Percentiles rank a stretch among this genome's conserved stretches.
phyloP scores from a whole-genome alignment of 2,888 invertebrate genomes.

The Linhomoeus sp. region DNA sequence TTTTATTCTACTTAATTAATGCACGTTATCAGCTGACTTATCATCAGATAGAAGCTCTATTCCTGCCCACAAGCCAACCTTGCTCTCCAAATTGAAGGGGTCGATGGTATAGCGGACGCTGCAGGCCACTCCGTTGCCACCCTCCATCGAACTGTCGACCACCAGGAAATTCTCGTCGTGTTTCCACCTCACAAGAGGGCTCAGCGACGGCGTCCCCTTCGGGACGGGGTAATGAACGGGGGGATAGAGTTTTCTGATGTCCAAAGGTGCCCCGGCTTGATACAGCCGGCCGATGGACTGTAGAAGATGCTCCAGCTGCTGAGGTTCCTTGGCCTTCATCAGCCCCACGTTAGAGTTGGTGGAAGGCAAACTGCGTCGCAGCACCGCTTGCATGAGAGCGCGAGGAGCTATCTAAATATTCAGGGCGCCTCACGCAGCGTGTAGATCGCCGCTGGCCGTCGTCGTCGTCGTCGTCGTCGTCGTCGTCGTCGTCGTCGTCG shows the following conservation, averaged over 20 bases:
- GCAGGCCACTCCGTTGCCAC: slow-evolving; percentile 40
- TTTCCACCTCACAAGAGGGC: neutral
- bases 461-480: too few species aligned
- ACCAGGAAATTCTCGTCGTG: neutral
- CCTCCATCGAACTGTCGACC: too few species aligned
- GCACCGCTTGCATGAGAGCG: slow-evolving; percentile 69
- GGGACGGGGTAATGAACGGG: slow-evolving; percentile 58
- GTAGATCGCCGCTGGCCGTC: too few species aligned
- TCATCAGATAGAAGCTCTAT: too few species aligned
- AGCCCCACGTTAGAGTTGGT: slow-evolving; percentile 56
- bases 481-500: too few species aligned
- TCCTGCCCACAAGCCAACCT: too few species aligned
- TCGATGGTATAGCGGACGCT: slow-evolving; percentile 1
- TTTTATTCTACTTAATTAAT: too few species aligned
- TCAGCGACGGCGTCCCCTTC: slow-evolving; percentile 24
- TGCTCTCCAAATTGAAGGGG: too few species aligned
- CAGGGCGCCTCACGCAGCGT: too few species aligned
- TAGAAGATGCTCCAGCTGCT: slow-evolving; percentile 52
- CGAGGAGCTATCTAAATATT: slow-evolving; percentile 49
- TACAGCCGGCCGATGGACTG: slow-evolving; percentile 50
- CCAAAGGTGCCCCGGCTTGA: slow-evolving; percentile 54
- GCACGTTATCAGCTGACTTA: too few species aligned
- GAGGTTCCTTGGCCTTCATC: slow-evolving; percentile 49
- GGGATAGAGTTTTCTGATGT: slow-evolving; percentile 48
- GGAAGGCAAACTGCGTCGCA: slow-evolving; percentile 54